Conservation (phyloP, 2,113 vertebrate genomes). For the Catharus minimus region DNA sequence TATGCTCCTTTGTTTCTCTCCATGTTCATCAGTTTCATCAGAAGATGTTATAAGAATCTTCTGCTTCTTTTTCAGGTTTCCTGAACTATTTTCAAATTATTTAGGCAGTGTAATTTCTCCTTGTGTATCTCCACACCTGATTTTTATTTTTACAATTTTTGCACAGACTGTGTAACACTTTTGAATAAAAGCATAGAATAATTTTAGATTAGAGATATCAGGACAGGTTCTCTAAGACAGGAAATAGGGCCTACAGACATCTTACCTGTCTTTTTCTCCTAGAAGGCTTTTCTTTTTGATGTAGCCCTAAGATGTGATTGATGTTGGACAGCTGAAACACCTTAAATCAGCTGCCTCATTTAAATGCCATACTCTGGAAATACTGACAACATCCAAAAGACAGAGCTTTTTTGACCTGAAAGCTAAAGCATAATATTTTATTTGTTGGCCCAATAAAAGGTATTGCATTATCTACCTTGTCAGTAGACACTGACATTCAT, state of each 20-base stretch:
- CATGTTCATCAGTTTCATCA: neutral
- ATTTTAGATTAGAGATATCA: neutral
- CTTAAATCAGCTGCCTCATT: constrained; percentile 18
- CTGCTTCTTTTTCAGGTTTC: neutral
- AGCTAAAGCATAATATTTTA: neutral
- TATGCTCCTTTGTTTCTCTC: neutral
- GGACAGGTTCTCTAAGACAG: neutral
- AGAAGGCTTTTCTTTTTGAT: neutral
- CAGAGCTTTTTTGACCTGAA: constrained; percentile 14
- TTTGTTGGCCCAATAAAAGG: constrained; percentile 15
- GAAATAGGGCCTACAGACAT: neutral
- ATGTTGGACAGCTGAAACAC: neutral
- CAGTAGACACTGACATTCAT: constrained; percentile 22
- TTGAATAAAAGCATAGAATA: neutral
- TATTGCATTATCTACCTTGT: constrained; percentile 12
- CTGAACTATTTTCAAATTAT: neutral
- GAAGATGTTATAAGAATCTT: neutral
- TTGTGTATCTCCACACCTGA: neutral
- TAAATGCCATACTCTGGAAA: constrained; percentile 11
- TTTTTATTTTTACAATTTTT: neutral
- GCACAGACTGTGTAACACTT: neutral
- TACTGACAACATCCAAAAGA: neutral
- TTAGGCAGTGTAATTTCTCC: neutral
- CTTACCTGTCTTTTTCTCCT: neutral
- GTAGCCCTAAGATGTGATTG: neutral